Evolutionary conservation across 2,113 vertebrate species (phyloP).

Genomic region (Bolborhynchus lineola): DNA sequence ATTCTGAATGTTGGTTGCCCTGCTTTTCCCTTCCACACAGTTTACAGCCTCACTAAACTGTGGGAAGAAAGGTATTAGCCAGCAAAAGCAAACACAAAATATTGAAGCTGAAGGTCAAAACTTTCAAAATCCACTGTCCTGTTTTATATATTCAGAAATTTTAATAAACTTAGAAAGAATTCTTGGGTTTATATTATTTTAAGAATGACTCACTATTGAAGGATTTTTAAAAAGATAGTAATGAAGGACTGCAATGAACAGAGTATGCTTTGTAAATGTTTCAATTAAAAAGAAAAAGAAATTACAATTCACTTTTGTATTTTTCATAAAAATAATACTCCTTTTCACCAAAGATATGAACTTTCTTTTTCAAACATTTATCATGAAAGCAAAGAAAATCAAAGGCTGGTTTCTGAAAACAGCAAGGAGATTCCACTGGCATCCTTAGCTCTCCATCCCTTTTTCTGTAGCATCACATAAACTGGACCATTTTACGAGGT

Average conservation of each 20-base stretch:
- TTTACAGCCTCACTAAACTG: slow-evolving; percentile 43
- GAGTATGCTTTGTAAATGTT: background rate
- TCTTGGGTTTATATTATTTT: background rate
- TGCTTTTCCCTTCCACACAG: background rate
- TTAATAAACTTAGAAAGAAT: background rate
- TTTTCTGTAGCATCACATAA: background rate
- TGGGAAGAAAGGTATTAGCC: background rate
- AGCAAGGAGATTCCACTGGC: background rate
- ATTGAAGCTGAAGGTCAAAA: background rate
- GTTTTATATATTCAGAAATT: background rate
- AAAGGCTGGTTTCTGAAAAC: background rate
- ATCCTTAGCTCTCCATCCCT: background rate
- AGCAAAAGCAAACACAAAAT: background rate
- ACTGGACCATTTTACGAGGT: background rate
- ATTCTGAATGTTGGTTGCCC: slow-evolving; percentile 32
- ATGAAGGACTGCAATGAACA: background rate
- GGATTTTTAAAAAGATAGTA: background rate
- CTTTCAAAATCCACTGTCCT: background rate
- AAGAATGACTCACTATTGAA: background rate
- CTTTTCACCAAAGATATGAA: background rate
- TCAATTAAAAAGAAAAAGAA: background rate
- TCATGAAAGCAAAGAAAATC: background rate
- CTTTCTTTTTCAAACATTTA: background rate
- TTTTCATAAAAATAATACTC: background rate
- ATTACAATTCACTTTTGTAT: background rate